Percentiles rank a stretch among this genome's conserved stretches.
Evolutionary conservation across 2,888 invertebrate species (phyloP).

Genomic region (Yponomeuta malinellus): DNA sequence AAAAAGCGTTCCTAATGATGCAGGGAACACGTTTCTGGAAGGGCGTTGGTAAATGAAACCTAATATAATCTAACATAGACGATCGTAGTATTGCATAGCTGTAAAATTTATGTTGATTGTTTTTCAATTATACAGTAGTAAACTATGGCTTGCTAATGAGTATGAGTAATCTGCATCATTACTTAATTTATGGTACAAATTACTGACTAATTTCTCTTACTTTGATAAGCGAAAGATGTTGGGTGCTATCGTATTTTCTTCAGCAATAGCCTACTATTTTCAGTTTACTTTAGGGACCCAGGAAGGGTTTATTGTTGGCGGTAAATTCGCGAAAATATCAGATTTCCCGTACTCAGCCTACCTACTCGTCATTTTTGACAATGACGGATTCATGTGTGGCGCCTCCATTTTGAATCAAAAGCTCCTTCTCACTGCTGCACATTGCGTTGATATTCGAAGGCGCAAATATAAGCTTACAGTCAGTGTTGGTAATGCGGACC

Average conservation of each 20-base stretch:
- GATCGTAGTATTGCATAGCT: no score
- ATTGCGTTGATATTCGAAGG: conserved; percentile 27
- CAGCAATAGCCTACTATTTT: background rate
- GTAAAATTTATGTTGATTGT: no score
- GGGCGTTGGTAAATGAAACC: no score
- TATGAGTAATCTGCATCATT: no score
- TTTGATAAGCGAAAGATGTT: background rate
- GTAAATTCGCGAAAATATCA: conserved; percentile 23
- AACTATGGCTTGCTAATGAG: no score
- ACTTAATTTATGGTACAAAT: no score
- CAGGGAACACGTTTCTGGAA: no score
- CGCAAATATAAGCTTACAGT: conserved; percentile 19
- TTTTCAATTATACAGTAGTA: no score
- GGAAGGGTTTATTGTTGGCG: conserved; percentile 25
- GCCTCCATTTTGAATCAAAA: conserved; percentile 35
- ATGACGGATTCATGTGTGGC: conserved; percentile 27
- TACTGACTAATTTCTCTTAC: background rate
- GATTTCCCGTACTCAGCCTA: conserved; percentile 31
- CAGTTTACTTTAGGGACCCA: conserved; percentile 15
- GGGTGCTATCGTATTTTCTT: background rate
- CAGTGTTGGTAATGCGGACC: conserved; percentile 26
- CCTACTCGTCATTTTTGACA: conserved; percentile 19
- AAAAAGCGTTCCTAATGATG: no score
- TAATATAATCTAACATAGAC: no score
- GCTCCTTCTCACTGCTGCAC: conserved; percentile 34